A percentile compares a stretch with the other conserved stretches of the same genome.
phyloP scores from a whole-genome alignment of 2,797 vertebrate genomes.

The Urophycis tenuis region DNA sequence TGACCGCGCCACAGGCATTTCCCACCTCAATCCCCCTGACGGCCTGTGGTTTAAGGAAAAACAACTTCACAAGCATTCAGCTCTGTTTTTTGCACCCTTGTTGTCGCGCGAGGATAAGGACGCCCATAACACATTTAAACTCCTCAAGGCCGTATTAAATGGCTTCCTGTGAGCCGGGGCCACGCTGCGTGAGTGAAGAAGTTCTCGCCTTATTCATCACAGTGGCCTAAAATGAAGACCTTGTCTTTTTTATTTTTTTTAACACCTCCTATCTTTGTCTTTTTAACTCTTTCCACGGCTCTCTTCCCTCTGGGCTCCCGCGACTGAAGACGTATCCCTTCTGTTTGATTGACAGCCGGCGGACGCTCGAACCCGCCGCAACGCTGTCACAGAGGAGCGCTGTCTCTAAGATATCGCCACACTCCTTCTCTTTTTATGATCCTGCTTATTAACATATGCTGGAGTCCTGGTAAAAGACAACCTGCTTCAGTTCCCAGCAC shows the following conservation, averaged over 20 bases:
- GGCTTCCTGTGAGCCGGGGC: not conserved
- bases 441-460: not conserved
- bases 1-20: not conserved
- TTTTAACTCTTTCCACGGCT: not conserved
- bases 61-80: not conserved
- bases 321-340: not conserved
- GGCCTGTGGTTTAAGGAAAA: not conserved
- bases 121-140: not conserved
- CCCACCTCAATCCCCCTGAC: not conserved
- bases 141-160: not conserved
- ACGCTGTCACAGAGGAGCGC: not conserved
- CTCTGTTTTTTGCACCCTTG: not conserved
- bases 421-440: not conserved
- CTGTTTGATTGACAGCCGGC: conserved; percentile 1
- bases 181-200: not conserved
- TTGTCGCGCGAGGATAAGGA: not conserved
- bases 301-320: not conserved
- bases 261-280: not conserved
- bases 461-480: not conserved
- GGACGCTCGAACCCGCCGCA: not conserved
- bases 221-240: not conserved
- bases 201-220: not conserved
- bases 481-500: not conserved
- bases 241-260: not conserved
- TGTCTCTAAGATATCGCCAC: not conserved